Conservation (phyloP, 2,888 invertebrate species). For the Cephus nigrinus region DNA sequence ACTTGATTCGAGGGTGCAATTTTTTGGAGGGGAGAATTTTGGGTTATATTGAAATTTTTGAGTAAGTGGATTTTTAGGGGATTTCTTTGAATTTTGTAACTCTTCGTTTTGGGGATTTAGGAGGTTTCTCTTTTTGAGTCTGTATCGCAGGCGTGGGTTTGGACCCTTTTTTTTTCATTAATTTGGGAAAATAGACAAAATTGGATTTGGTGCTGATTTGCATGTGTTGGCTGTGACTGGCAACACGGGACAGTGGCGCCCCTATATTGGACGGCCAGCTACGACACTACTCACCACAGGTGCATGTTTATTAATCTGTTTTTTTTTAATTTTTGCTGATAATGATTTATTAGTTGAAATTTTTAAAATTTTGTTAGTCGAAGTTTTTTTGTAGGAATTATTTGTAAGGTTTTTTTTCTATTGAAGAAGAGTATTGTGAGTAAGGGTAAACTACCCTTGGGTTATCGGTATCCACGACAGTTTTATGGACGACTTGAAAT, state of each 20-base stretch:
- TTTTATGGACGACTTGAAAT: neutral
- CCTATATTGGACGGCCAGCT: slow-evolving; percentile 61
- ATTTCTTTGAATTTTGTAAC: neutral
- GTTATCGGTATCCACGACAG: neutral
- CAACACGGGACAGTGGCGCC: slow-evolving; percentile 62
- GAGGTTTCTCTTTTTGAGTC: neutral
- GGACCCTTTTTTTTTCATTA: slow-evolving; percentile 4
- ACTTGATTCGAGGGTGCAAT: neutral
- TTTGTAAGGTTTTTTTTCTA: neutral
- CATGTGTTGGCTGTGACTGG: slow-evolving; percentile 49
- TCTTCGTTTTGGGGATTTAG: neutral
- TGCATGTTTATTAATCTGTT: slow-evolving; percentile 31
- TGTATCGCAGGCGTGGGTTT: neutral
- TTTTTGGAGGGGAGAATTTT: neutral
- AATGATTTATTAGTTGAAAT: neutral
- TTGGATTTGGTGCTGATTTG: slow-evolving; percentile 7
- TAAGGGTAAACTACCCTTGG: neutral
- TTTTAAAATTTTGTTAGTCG: neutral
- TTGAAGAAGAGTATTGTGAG: neutral
- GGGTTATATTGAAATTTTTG: neutral
- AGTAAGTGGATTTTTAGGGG: neutral
- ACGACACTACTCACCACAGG: slow-evolving; percentile 61
- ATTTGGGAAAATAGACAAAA: neutral
- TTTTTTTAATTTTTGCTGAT: neutral
- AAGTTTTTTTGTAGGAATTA: neutral